Evolutionary conservation across 2,888 invertebrate genomes (phyloP).

Genomic region (Buathra laborator): DNA sequence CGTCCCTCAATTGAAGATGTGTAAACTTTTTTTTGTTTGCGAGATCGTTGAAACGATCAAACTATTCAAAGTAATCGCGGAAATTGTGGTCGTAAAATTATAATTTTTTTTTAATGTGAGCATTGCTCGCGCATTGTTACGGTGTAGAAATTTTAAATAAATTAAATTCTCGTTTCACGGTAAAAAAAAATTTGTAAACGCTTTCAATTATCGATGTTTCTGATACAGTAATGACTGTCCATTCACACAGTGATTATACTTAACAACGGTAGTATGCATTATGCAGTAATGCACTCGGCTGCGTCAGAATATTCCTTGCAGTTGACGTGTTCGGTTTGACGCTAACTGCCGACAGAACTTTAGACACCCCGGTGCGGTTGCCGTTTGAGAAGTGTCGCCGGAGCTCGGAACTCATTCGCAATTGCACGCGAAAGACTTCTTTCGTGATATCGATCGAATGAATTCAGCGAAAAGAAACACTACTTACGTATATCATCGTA

Average conservation of each 20-base stretch:
- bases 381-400: slow-evolving; percentile 40
- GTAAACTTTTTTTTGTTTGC: too few relatives aligned
- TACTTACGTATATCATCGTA: background rate
- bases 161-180: background rate
- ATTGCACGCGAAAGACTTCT: slow-evolving; percentile 3
- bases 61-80: too few relatives aligned
- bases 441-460: slow-evolving; percentile 34
- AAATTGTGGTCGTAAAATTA: too few relatives aligned
- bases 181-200: background rate
- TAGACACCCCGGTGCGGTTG: slow-evolving; percentile 28
- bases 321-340: slow-evolving; percentile 51
- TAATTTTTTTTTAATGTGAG: too few relatives aligned
- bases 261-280: slow-evolving; percentile 28
- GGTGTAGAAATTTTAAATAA: background rate
- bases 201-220: background rate
- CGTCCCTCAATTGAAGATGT: too few relatives aligned
- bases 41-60: too few relatives aligned
- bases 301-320: slow-evolving; percentile 43
- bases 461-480: slow-evolving; percentile 10
- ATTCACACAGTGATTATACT: slow-evolving; percentile 10
- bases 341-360: slow-evolving; percentile 64
- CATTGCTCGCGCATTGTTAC: too few relatives aligned
- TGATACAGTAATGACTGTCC: background rate
- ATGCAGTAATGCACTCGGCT: slow-evolving; percentile 44
- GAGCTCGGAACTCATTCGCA: slow-evolving; percentile 12